Conservation (phyloP, 2,797 vertebrate species). For the Gallinago nigripennis region DNA sequence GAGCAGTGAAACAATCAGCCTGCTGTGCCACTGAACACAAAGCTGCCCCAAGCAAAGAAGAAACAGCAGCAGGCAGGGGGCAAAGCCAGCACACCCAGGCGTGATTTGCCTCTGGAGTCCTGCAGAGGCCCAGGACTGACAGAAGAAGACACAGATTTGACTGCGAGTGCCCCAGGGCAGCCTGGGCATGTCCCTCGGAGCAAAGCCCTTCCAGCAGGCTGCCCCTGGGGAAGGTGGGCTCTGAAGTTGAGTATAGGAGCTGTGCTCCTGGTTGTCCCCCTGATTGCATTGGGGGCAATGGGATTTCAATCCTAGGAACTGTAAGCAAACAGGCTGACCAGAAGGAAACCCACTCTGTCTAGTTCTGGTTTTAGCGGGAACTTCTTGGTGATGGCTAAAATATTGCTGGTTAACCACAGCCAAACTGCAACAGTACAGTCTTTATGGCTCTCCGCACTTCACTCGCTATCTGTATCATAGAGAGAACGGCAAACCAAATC, state of each 20-base stretch:
- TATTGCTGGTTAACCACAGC: background rate
- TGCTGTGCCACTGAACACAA: background rate
- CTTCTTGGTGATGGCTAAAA: background rate
- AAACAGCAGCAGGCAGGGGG: rapidly evolving
- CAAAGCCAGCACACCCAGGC: background rate
- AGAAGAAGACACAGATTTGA: background rate
- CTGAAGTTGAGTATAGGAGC: background rate
- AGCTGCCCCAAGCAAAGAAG: background rate
- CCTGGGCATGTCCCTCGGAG: background rate
- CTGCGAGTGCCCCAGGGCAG: rapidly evolving
- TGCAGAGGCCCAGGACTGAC: background rate
- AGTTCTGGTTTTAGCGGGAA: background rate
- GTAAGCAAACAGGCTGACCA: background rate
- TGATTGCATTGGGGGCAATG: background rate
- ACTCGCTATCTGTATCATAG: background rate
- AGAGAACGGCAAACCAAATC: background rate
- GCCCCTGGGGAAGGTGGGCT: background rate
- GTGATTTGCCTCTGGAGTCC: background rate
- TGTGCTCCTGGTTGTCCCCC: rapidly evolving
- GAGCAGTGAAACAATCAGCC: background rate
- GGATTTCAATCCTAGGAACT: background rate
- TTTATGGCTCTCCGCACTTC: rapidly evolving
- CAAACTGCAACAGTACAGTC: background rate
- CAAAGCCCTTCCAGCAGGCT: background rate
- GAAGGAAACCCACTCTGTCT: rapidly evolving